Evolutionary conservation across 1,140 invertebrate species (phyloP), one percentile per base, ranked within the genome.

Genomic region (Ctenoplectra terminalis): DNA sequence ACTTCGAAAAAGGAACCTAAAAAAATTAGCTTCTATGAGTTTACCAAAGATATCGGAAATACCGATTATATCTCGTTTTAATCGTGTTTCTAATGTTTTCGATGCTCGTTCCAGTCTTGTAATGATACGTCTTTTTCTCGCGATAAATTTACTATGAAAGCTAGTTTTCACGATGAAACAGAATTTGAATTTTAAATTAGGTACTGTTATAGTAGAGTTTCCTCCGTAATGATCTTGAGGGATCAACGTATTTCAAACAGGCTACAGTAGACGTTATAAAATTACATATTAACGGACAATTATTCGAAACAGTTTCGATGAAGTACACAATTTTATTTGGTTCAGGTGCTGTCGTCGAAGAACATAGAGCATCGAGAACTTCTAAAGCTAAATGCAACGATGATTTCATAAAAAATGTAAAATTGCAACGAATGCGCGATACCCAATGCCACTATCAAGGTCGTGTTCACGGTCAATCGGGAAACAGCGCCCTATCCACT

Each of bases 371-470:
- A 56, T 67, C 56, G 8, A 37, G 54, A 7, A 2, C 11, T 1
- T 1, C 15, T 0, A 15, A 17, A 7, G 6, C 3, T n/a, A 13
- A 1, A 20, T 2, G n/a, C 5, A 20, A 58, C 23, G 34, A 43
- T 1, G 60, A 86, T 20, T 81, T 86, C 37, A 46, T 84, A 0
- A 34, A 63, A 26, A 54, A 61, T 2, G 20, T 72, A 11, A 46
- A 66, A 48, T 26, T 86, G 46, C 84, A 40, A 58, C 72, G 81
- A 60, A 71, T 88, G 43, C 83, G 74, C 15, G 82, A 87, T 64
- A 90, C 54, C 7, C 88, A 90, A 67, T 95, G 95, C 67, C 94
- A 95, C 78, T 95, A 92, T 81, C 88, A 84, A 8, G 95, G 95
- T 7, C 81, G 86, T 23, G 89, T 95, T 54, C 84, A 87, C 52